phyloP scores from a whole-genome alignment of 2,888 invertebrate species.

The Kryphioiulus occultus region DNA sequence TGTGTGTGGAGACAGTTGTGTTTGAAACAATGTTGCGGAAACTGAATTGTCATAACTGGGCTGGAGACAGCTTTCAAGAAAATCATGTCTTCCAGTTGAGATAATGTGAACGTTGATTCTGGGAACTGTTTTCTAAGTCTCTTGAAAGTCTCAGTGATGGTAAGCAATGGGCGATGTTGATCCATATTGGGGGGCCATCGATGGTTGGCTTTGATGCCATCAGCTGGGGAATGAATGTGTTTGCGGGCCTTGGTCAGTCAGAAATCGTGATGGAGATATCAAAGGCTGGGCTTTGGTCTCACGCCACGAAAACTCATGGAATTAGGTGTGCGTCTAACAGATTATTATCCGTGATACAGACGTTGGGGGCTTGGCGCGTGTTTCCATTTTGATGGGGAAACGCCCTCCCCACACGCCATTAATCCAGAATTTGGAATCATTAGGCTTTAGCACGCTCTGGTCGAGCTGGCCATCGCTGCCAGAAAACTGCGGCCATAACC shows the following conservation, averaged over 20 bases:
- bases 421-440: background rate
- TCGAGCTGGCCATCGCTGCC: background rate
- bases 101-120: too few relatives aligned
- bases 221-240: background rate
- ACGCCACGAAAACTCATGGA: background rate
- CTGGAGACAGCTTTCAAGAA: too few relatives aligned
- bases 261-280: constrained; percentile 17
- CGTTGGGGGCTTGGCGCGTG: background rate
- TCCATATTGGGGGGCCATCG: too few relatives aligned
- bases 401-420: background rate
- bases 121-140: too few relatives aligned
- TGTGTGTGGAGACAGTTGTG: too few relatives aligned
- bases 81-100: too few relatives aligned
- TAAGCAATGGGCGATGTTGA: background rate
- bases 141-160: too few relatives aligned
- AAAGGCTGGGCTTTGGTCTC: background rate
- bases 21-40: too few relatives aligned
- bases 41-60: too few relatives aligned
- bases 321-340: background rate
- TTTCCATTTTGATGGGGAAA: background rate
- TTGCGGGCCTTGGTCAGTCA: background rate
- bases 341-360: background rate
- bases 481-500: background rate
- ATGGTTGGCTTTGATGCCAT: too few relatives aligned
- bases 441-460: background rate